Percentiles rank a stretch among this genome's conserved stretches.
phyloP scores from a whole-genome alignment of 2,113 vertebrate genomes.

The Leucosticte australis region DNA sequence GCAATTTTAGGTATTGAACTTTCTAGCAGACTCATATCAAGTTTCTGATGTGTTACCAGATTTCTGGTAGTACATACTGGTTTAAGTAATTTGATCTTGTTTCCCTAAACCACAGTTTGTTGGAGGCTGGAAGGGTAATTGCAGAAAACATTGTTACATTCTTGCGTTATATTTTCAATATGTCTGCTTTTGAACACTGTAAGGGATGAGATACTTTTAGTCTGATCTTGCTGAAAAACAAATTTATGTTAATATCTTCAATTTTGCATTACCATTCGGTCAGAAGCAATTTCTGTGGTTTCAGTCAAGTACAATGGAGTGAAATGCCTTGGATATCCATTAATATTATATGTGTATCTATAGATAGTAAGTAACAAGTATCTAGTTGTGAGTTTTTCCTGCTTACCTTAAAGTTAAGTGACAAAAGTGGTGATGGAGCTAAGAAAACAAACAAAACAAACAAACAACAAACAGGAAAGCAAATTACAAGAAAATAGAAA shows the following conservation, averaged over 20 bases:
- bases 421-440: background rate
- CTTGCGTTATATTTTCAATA: background rate
- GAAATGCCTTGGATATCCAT: background rate
- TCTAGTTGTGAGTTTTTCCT: background rate
- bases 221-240: background rate
- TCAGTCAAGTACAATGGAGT: background rate
- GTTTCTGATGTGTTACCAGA: background rate
- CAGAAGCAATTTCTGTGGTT: background rate
- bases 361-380: background rate
- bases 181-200: background rate
- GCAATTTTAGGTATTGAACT: background rate
- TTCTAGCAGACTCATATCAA: background rate
- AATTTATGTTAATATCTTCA: background rate
- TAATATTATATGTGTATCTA: background rate
- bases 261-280: background rate
- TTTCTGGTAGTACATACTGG: background rate
- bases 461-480: background rate
- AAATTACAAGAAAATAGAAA: background rate
- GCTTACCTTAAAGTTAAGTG: background rate
- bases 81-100: background rate
- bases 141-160: background rate
- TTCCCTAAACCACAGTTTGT: background rate
- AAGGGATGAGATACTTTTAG: background rate
- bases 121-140: background rate
- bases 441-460: background rate